Evolutionary conservation across 1,140 invertebrate species (phyloP).

Genomic region (Eupeodes corollae): DNA sequence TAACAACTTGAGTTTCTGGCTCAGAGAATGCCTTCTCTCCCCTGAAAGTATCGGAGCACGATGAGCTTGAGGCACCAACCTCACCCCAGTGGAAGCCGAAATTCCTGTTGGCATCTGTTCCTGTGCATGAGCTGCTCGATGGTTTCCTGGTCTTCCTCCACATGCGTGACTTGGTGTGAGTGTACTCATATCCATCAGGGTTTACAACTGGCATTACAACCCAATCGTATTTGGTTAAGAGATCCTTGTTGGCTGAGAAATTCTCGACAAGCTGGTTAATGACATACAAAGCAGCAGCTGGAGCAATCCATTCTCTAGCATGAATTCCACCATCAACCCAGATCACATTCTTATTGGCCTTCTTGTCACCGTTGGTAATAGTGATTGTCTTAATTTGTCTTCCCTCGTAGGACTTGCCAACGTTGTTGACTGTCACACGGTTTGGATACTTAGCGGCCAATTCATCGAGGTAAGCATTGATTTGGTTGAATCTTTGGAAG

Average conservation of each 20-base stretch:
- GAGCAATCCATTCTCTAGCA: constrained; percentile 61
- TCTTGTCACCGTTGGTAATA: constrained; percentile 38
- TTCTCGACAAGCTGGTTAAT: constrained; percentile 48
- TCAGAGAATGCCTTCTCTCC: constrained; percentile 59
- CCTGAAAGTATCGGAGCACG: constrained; percentile 55
- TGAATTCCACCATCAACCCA: constrained; percentile 48
- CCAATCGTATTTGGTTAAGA: constrained; percentile 46
- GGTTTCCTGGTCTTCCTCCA: constrained; percentile 43
- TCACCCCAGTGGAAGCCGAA: constrained; percentile 56
- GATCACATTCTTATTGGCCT: constrained; percentile 41
- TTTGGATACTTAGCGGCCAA: constrained; percentile 39
- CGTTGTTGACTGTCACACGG: constrained; percentile 34
- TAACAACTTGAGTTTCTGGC: constrained; percentile 44
- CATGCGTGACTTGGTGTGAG: constrained; percentile 34
- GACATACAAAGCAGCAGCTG: constrained; percentile 50
- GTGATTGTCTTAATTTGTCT: constrained; percentile 43
- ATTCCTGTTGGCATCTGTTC: constrained; percentile 55
- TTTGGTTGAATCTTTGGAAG: constrained; percentile 34
- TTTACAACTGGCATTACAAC: constrained; percentile 46
- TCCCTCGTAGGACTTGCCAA: constrained; percentile 40
- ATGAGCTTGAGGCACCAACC: constrained; percentile 49
- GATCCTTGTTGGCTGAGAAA: constrained; percentile 32
- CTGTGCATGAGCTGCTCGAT: constrained; percentile 36
- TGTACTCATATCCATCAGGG: constrained; percentile 41
- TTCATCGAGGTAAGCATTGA: constrained; percentile 42